Conservation (phyloP, 2,888 invertebrate species). For the Chaetogeoica ovagalla region DNA sequence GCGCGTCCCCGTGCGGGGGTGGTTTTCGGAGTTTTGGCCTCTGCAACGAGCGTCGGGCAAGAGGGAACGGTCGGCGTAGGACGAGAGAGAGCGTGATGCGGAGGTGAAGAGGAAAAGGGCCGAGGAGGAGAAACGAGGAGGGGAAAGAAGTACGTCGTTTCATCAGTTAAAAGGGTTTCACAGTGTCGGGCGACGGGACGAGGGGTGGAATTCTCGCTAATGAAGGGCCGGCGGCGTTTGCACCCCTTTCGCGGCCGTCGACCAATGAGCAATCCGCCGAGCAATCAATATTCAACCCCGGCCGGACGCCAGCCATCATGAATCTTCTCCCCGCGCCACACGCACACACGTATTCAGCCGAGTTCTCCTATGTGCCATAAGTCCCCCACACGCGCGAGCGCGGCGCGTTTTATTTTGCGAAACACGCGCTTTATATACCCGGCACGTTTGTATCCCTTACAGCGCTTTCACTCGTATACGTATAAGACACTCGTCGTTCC, state of each 20-base stretch:
- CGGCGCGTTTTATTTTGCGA: too few species aligned
- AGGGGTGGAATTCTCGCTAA: constrained; percentile 46
- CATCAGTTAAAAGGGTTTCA: constrained; percentile 53
- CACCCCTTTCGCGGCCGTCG: constrained; percentile 51
- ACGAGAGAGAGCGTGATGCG: too few species aligned
- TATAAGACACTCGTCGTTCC: too few species aligned
- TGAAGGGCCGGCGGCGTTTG: constrained; percentile 52
- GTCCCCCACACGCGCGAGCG: background rate
- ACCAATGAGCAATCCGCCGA: constrained; percentile 53
- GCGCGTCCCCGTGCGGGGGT: background rate
- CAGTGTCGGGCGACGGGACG: background rate
- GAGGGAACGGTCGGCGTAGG: background rate
- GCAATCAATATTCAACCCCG: constrained; percentile 53
- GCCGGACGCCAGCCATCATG: constrained; percentile 52
- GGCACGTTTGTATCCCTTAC: too few species aligned
- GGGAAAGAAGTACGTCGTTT: constrained; percentile 47
- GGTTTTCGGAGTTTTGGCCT: background rate
- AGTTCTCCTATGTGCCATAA: background rate
- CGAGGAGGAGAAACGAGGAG: background rate
- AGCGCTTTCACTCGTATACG: too few species aligned
- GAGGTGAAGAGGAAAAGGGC: too few species aligned
- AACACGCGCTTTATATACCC: too few species aligned
- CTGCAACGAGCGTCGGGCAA: too few species aligned
- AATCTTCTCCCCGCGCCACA: constrained; percentile 30
- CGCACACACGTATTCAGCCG: background rate